phyloP scores from a whole-genome alignment of 2,888 invertebrate species.

The Hyles lineata region DNA sequence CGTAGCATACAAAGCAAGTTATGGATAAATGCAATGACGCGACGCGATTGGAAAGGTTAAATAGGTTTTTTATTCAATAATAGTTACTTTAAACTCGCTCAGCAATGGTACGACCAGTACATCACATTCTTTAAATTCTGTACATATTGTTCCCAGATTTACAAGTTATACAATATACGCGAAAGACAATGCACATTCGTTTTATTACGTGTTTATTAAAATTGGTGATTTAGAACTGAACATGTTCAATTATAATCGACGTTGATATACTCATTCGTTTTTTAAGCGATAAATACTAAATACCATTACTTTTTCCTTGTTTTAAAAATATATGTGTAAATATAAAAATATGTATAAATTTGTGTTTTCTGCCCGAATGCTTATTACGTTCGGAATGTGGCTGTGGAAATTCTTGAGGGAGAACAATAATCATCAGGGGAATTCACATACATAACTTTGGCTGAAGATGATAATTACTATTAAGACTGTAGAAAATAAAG shows the following conservation, averaged over 20 bases:
- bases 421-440: too few species aligned
- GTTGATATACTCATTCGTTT: too few species aligned
- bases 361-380: too few species aligned
- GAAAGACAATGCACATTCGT: background rate
- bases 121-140: constrained; percentile 20
- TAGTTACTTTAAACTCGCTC: constrained; percentile 30
- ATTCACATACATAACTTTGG: too few species aligned
- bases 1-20: constrained; percentile 60
- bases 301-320: too few species aligned
- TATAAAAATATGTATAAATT: too few species aligned
- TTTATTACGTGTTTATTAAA: background rate
- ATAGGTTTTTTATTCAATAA: constrained; percentile 39
- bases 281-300: too few species aligned
- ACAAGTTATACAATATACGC: background rate
- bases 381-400: too few species aligned
- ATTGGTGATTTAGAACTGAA: background rate
- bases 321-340: too few species aligned
- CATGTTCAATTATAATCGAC: background rate
- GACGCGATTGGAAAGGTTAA: constrained; percentile 51
- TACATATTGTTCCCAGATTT: background rate
- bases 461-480: too few species aligned
- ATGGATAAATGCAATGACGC: constrained; percentile 55
- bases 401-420: too few species aligned
- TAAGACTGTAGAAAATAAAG: too few species aligned
- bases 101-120: constrained; percentile 24